Evolutionary conservation across 23 tunicate genomes (phyloP).

Genomic region (Ascidia mentula): DNA sequence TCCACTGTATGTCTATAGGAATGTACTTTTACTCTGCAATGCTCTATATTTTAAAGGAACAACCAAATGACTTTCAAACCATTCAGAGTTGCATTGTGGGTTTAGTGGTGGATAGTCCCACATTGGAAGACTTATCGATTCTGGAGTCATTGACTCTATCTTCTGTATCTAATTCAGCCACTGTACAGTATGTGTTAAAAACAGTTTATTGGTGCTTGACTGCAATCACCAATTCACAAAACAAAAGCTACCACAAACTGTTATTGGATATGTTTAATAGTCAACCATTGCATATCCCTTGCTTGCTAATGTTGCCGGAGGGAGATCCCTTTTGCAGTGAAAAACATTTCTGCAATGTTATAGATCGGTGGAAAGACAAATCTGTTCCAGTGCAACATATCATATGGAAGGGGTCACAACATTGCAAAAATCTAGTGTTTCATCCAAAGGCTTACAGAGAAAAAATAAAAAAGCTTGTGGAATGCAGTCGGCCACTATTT

Average conservation of each 20-base stretch:
- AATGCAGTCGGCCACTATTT: too few relatives aligned
- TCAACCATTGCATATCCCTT: conserved; percentile 26
- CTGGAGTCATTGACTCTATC: too few relatives aligned
- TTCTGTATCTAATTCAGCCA: too few relatives aligned
- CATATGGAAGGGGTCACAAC: too few relatives aligned
- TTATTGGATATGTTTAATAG: conserved; percentile 17
- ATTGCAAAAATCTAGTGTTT: too few relatives aligned
- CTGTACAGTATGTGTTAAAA: too few relatives aligned
- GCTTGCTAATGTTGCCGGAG: conserved; percentile 27
- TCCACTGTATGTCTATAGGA: conserved; percentile 83
- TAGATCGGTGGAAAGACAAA: too few relatives aligned
- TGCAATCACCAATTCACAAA: conserved; percentile 34
- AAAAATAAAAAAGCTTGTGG: too few relatives aligned
- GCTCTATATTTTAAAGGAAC: conserved; percentile 29
- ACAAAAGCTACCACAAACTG: conserved; percentile 39
- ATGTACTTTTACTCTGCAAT: conserved; percentile 71
- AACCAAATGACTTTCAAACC: conserved; percentile 26
- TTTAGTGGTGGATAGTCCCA: conserved; percentile 83
- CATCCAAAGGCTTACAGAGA: too few relatives aligned
- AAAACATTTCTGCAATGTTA: too few relatives aligned
- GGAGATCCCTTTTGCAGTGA: too few relatives aligned
- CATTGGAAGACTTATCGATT: conserved; percentile 60
- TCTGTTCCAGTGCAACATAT: too few relatives aligned
- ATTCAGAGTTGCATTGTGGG: conserved; percentile 27
- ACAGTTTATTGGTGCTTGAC: conserved; percentile 27